phyloP scores from a whole-genome alignment of 2,797 vertebrate species.

The Acanthornis magna region DNA sequence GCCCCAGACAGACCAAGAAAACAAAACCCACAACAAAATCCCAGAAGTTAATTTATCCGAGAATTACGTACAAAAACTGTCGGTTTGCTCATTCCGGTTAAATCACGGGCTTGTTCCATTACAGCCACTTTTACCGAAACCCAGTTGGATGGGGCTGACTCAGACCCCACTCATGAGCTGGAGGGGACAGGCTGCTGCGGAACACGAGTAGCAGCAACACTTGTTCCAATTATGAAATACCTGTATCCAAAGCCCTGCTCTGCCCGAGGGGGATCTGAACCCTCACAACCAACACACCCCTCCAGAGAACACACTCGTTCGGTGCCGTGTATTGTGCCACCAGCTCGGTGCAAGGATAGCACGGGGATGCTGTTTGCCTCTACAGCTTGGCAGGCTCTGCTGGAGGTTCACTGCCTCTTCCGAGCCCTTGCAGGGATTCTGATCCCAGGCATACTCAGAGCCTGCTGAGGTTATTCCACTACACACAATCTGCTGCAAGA shows the following conservation, averaged over 20 bases:
- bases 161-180: not conserved
- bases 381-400: not conserved
- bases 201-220: not conserved
- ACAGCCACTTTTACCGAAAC: not conserved
- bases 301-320: rapidly evolving
- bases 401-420: not conserved
- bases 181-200: not conserved
- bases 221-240: not conserved
- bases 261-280: not conserved
- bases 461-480: not conserved
- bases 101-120: not conserved
- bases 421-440: not conserved
- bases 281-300: not conserved
- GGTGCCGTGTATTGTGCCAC: rapidly evolving
- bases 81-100: not conserved
- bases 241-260: not conserved
- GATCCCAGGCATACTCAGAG: not conserved
- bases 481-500: not conserved
- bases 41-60: not conserved
- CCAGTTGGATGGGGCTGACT: not conserved
- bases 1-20: not conserved
- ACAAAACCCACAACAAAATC: not conserved
- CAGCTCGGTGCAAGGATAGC: rapidly evolving
- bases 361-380: rapidly evolving
- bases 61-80: not conserved